Conservation (phyloP, 1,140 invertebrate genomes). For the Panagrolaimus sp. region DNA sequence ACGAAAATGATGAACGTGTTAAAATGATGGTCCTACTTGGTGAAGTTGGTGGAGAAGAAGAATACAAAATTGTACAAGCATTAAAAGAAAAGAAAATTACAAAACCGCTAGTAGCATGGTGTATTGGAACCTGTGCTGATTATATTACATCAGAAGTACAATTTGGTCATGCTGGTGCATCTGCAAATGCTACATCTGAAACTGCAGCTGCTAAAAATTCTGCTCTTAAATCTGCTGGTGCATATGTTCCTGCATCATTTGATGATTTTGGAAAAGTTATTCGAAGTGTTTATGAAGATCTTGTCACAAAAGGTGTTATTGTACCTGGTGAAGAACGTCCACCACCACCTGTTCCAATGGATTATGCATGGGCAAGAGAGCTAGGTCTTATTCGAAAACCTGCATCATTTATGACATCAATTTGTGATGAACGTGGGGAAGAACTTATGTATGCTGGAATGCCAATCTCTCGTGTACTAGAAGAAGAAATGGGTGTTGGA, state of each 20-base stretch:
- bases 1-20: constrained; percentile 68
- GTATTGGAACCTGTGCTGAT: constrained; percentile 79
- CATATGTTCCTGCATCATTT: constrained; percentile 82
- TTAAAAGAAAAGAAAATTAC: constrained; percentile 74
- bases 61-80: constrained; percentile 89
- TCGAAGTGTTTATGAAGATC: constrained; percentile 69
- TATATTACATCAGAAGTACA: constrained; percentile 66
- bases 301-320: constrained; percentile 77
- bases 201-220: constrained; percentile 88
- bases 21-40: constrained; percentile 93
- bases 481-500: constrained; percentile 80
- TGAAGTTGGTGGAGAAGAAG: constrained; percentile 97
- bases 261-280: constrained; percentile 80
- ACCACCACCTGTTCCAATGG: constrained; percentile 98
- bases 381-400: constrained; percentile 95
- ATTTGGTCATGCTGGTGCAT: constrained; percentile 96
- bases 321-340: constrained; percentile 81
- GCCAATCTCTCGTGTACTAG: constrained; percentile 84
- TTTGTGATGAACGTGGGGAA: constrained; percentile 96
- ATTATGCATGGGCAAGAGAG: constrained; percentile 82
- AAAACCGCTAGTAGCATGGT: constrained; percentile 96
- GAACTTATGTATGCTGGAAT: constrained; percentile 96
- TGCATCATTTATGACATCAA: constrained; percentile 97
- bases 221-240: constrained; percentile 74
- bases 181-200: constrained; percentile 88